phyloP scores from a whole-genome alignment of 2,797 vertebrate genomes.

The Gambelia wislizenii region DNA sequence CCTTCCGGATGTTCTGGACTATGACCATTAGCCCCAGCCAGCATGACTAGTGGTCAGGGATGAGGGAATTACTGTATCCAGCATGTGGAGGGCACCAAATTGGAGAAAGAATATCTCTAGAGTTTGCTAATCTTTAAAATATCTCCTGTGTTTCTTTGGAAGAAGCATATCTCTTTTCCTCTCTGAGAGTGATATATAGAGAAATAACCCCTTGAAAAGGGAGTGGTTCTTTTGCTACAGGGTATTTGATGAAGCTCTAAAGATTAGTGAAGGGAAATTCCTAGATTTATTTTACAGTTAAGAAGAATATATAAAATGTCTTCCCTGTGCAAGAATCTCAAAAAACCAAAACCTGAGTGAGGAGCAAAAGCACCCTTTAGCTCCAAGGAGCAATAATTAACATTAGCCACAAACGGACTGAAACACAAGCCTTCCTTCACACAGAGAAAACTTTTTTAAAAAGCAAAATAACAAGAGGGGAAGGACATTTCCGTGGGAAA shows the following conservation, averaged over 20 bases:
- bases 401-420: neutral
- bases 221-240: conserved; percentile 55
- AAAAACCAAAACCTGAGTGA: neutral
- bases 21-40: neutral
- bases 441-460: neutral
- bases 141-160: too few relatives aligned
- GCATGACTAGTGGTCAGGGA: too few relatives aligned
- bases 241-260: conserved; percentile 28
- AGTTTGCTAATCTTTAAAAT: too few relatives aligned
- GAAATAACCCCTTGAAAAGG: conserved; percentile 65
- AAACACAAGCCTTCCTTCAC: neutral
- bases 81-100: conserved; percentile 1
- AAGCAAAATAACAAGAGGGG: neutral
- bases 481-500: neutral
- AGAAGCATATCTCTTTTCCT: too few relatives aligned
- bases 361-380: fast-evolving
- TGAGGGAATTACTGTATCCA: neutral
- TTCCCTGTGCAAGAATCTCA: neutral
- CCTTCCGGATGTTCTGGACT: neutral
- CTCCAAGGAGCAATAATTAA: neutral
- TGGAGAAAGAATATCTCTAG: neutral
- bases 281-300: conserved; percentile 34
- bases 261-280: conserved; percentile 41
- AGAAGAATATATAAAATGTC: neutral
- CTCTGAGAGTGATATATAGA: conserved; percentile 23